A percentile compares a stretch with the other conserved stretches of the same genome.
Evolutionary conservation across 1,140 invertebrate genomes (phyloP).

Genomic region (Oryctes rhinoceros): DNA sequence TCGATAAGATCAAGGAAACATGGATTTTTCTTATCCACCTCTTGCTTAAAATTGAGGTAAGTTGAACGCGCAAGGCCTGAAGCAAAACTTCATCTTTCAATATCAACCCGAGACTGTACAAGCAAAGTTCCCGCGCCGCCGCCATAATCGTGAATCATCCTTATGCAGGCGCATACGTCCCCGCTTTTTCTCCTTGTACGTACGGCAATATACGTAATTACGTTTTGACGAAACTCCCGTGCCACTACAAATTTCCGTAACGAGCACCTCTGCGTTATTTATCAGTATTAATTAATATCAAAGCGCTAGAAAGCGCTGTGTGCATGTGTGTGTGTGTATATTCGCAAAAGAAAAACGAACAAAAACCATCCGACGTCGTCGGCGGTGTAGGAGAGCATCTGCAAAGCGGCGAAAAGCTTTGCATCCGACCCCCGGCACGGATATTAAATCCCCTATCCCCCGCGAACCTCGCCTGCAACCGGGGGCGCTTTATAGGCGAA

Average conservation of each 20-base stretch:
- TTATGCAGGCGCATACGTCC: too few species aligned
- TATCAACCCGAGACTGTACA: too few species aligned
- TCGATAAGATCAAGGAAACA: too few species aligned
- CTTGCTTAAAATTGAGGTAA: too few species aligned
- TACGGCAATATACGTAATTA: not conserved
- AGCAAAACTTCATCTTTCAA: too few species aligned
- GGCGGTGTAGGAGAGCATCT: not conserved
- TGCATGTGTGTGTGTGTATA: not conserved
- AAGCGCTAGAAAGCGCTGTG: not conserved
- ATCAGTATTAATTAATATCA: slow-evolving; percentile 15
- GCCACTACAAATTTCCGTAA: slow-evolving; percentile 10
- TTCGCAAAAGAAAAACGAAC: not conserved
- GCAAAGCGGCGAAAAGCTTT: not conserved
- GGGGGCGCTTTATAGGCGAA: not conserved
- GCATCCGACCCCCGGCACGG: not conserved
- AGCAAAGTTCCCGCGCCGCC: too few species aligned
- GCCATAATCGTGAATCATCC: too few species aligned
- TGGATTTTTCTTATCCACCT: too few species aligned
- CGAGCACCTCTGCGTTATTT: not conserved
- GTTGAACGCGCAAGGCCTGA: too few species aligned
- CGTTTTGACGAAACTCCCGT: not conserved
- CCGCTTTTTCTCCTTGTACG: too few species aligned
- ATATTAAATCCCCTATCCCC: not conserved
- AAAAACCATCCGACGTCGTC: not conserved
- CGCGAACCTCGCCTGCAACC: not conserved